Percentiles rank a stretch among this genome's conserved stretches.
phyloP scores from a whole-genome alignment of 2,113 vertebrate genomes.

The Equus quagga region DNA sequence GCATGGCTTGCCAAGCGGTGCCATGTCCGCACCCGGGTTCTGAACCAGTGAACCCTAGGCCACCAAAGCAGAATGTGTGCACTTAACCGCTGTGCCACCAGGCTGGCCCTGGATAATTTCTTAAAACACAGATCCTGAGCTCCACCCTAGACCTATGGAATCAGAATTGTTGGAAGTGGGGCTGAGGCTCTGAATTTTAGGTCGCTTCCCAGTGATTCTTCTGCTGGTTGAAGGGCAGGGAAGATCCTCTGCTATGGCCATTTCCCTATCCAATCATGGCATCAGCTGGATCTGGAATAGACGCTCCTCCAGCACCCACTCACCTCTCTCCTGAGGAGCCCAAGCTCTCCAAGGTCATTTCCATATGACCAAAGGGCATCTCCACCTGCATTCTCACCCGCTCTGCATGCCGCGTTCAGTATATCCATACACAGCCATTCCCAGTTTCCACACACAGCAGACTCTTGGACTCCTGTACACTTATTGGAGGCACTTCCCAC shows the following conservation, averaged over 20 bases:
- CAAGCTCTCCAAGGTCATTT: too few species aligned
- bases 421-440: accelerated
- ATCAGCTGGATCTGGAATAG: background rate
- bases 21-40: too few species aligned
- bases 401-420: accelerated
- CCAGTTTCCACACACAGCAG: accelerated
- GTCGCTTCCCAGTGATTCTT: background rate
- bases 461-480: background rate
- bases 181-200: background rate
- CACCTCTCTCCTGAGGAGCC: too few species aligned
- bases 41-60: too few species aligned
- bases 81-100: too few species aligned
- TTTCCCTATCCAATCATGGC: background rate
- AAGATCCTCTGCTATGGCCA: accelerated
- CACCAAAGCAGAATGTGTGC: too few species aligned
- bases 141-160: background rate
- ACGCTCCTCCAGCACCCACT: background rate
- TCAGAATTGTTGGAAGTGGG: background rate
- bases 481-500: background rate
- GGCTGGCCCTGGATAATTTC: background rate
- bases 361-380: background rate
- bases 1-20: too few species aligned
- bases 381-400: background rate
- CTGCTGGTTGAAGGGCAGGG: background rate
- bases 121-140: background rate